phyloP scores from a whole-genome alignment of 2,797 vertebrate species.

The Argyrosomus regius region DNA sequence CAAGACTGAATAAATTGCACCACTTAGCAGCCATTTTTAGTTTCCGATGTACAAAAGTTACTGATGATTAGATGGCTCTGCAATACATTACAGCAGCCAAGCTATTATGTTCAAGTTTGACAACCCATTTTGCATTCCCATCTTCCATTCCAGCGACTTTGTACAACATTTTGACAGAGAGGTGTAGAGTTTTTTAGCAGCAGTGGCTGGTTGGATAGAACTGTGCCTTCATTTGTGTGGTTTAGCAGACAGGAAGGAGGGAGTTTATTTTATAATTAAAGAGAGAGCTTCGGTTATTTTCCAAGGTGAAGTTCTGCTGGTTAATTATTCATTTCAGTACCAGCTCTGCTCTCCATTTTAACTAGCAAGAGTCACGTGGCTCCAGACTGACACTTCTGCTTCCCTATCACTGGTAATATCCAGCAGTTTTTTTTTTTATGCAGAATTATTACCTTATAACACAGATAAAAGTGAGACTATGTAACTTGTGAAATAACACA shows the following conservation, averaged over 20 bases:
- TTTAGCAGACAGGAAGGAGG: neutral
- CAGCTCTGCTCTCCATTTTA: neutral
- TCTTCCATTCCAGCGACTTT: conserved; percentile 21
- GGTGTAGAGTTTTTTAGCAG: neutral
- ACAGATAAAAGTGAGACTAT: neutral
- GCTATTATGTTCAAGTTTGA: conserved; percentile 42
- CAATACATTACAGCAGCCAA: conserved; percentile 39
- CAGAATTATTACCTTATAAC: neutral
- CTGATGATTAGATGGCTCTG: conserved; percentile 49
- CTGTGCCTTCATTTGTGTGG: neutral
- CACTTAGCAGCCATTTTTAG: conserved; percentile 57
- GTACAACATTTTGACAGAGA: conserved; percentile 15
- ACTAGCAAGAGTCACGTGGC: neutral
- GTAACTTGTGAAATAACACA: neutral
- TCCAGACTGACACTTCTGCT: neutral
- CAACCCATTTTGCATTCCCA: conserved; percentile 24
- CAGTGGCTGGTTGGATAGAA: conserved; percentile 1
- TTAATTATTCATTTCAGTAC: conserved; percentile 3
- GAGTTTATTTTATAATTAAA: conserved; percentile 30
- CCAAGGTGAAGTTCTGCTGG: conserved; percentile 12
- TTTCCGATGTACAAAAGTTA: conserved; percentile 33
- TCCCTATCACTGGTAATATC: neutral
- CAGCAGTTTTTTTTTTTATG: neutral
- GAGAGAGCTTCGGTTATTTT: neutral
- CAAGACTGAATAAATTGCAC: conserved; percentile 59